Percentiles rank a stretch among this genome's conserved stretches.
These are phyloP conservation scores for Enhydra lutris DNA, from an alignment of 2,113 vertebrate genomes.

Conservation along the genomic window DNA sequence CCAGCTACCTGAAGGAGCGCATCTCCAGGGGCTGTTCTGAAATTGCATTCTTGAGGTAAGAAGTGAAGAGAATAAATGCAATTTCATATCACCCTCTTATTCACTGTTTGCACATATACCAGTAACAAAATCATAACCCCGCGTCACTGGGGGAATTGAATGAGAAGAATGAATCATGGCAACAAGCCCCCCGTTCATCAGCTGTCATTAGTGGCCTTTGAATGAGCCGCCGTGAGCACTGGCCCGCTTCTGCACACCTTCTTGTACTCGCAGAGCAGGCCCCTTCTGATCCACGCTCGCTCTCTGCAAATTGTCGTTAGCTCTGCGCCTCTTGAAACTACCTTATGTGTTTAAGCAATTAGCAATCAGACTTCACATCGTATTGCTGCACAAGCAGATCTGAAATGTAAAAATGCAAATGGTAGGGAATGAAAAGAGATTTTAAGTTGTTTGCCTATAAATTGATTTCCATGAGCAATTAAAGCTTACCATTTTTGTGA, in stretches of 20 bases:
- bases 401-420: conserved; percentile 59
- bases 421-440: conserved; percentile 38
- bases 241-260: background rate
- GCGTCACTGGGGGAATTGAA: background rate
- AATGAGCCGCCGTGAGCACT: background rate
- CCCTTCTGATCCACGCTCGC: background rate
- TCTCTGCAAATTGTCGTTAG: conserved; percentile 13
- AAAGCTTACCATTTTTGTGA: conserved; percentile 38
- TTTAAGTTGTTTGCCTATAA: conserved; percentile 46
- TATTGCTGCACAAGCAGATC: background rate
- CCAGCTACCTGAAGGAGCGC: background rate
- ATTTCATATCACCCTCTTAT: background rate
- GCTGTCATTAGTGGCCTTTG: background rate
- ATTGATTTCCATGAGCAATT: conserved; percentile 53
- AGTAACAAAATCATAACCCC: background rate
- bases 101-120: background rate
- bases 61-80: background rate
- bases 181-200: background rate
- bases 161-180: background rate
- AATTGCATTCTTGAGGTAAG: conserved; percentile 2
- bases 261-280: background rate
- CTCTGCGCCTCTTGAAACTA: conserved; percentile 30
- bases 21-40: background rate
- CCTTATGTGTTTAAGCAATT: conserved; percentile 26
- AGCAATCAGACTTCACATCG: conserved; percentile 40